phyloP scores from a whole-genome alignment of 2,797 vertebrate genomes.

The Bothrops alternatus region DNA sequence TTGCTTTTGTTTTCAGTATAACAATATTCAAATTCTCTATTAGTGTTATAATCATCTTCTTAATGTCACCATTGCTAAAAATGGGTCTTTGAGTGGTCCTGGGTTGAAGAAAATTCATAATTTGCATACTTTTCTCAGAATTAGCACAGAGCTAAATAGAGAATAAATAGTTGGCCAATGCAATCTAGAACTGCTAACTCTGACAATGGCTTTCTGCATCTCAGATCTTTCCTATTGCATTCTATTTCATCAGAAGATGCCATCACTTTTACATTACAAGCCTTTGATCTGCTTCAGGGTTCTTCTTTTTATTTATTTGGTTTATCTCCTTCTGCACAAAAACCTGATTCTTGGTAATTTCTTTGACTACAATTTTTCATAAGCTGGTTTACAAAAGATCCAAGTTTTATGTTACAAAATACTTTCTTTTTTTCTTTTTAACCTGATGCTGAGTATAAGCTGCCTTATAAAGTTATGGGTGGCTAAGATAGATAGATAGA shows the following conservation, averaged over 20 bases:
- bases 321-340: neutral
- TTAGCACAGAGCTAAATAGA: neutral
- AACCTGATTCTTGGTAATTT: neutral
- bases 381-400: neutral
- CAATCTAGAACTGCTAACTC: neutral
- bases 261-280: neutral
- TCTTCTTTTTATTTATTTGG: neutral
- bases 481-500: too few species aligned
- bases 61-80: neutral
- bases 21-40: neutral
- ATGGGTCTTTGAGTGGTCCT: neutral
- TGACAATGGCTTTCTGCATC: neutral
- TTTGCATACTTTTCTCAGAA: neutral
- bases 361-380: neutral
- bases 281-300: neutral
- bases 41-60: neutral
- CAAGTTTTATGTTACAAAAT: neutral
- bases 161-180: neutral
- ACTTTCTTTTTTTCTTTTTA: neutral
- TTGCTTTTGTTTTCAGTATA: neutral
- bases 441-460: neutral
- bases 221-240: neutral
- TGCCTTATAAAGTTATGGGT: neutral
- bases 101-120: neutral
- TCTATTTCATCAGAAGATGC: neutral